Evolutionary conservation across 2,113 vertebrate species (phyloP), one percentile per base, ranked within the genome.

Genomic region (Hucho hucho): DNA sequence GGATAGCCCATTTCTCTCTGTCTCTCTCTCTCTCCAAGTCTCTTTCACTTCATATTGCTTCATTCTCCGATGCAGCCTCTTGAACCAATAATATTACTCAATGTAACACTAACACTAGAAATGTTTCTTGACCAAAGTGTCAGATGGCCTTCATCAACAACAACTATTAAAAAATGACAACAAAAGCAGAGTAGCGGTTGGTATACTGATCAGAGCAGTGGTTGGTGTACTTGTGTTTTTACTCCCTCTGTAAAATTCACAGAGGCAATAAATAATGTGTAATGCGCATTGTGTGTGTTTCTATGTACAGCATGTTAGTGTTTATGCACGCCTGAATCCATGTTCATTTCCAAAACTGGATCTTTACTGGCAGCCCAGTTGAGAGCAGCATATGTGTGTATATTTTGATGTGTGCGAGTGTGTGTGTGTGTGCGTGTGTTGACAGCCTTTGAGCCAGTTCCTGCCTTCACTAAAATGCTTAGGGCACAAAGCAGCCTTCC

Each of bases 361-460:
- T 83, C 89, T 87, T 90, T 84, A 82, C 86, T 79, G 77, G 81
- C 83, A 88, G 83, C 76, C 74, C 84, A 88, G 83, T 88, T 87
- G 86, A 87, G 86, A 89, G 84, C 43, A 71, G 84, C 76, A 81
- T 67, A 78, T 46, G 83, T 49, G 67, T 37, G 77, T 43, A 76
- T 81, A 32, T 78, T 75, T 67, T 28, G 63, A 14, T 43, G 24
- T 66, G 75, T 64, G 4, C 83, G 85, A 49, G 24, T 26, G 64
- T 74, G 69, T 61, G 64, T 76, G 81, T 66, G 49, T 75, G 80
- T 46, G 75, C 70, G 87, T 86, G 84, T 84, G 81, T 85, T 92
- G 92, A 92, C 91, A 93, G 87, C 86, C 89, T 92, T 93, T 93
- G 91, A 94, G 92, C 88, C 89, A 83, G 81, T 87, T 90, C 82